Conservation (phyloP, 2,113 vertebrate species). For the Alexandromys fortis region DNA sequence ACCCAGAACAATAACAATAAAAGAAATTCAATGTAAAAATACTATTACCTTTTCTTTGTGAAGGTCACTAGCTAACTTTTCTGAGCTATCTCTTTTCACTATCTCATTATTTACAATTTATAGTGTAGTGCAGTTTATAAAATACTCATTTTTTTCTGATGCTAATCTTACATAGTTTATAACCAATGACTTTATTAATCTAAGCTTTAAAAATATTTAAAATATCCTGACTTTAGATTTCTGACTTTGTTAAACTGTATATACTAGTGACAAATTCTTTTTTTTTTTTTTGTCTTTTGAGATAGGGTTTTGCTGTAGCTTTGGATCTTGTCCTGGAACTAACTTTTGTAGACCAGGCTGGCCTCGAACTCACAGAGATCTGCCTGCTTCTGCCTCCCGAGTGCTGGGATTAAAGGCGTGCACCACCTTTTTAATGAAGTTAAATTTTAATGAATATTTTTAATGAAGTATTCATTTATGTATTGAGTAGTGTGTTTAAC, state of each 20-base stretch:
- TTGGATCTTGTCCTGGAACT: no score
- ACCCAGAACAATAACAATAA: not conserved
- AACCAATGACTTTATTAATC: not conserved
- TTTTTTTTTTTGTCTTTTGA: no score
- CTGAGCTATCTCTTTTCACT: not conserved
- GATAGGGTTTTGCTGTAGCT: no score
- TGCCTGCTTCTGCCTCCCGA: no score
- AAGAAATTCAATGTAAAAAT: not conserved
- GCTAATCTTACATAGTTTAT: constrained; percentile 6
- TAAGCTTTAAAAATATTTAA: constrained; percentile 26
- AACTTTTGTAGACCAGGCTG: no score
- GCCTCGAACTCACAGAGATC: no score
- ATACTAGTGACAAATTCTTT: not conserved
- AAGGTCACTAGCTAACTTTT: not conserved
- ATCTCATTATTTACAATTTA: not conserved
- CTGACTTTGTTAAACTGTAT: not conserved
- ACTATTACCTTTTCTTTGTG: not conserved
- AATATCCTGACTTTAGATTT: not conserved
- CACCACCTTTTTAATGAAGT: no score
- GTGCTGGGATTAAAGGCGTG: no score
- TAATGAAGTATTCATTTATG: not conserved
- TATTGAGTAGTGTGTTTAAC: not conserved
- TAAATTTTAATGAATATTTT: not conserved
- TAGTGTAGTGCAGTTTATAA: not conserved
- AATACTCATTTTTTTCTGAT: not conserved